Percentiles rank a stretch among this genome's conserved stretches.
phyloP scores from a whole-genome alignment of 2,888 invertebrate genomes.

The Netelia inedita region DNA sequence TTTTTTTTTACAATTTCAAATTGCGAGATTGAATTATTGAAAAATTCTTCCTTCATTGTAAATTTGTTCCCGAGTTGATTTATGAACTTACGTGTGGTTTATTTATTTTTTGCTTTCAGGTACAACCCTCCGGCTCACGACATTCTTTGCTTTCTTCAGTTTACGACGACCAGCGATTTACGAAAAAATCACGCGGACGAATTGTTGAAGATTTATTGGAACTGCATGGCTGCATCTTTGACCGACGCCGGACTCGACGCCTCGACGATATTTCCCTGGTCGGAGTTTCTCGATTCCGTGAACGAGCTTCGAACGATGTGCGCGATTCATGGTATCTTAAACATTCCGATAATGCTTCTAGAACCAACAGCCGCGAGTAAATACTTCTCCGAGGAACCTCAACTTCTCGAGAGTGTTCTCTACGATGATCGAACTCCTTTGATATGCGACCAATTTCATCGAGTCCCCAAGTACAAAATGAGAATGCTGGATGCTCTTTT shows the following conservation, averaged over 20 bases:
- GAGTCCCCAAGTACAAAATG: conserved; percentile 72
- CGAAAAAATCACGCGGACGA: conserved; percentile 75
- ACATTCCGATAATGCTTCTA: conserved; percentile 78
- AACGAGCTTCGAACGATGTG: conserved; percentile 74
- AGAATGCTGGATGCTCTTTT: conserved; percentile 76
- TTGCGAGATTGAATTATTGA: too few relatives aligned
- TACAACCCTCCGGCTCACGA: conserved; percentile 83
- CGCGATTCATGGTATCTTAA: conserved; percentile 75
- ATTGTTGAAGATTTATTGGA: conserved; percentile 78
- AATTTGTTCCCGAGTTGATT: background rate
- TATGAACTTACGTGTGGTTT: background rate
- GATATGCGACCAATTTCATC: conserved; percentile 72
- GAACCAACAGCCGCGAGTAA: conserved; percentile 74
- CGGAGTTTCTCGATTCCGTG: conserved; percentile 74
- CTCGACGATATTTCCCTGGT: conserved; percentile 73
- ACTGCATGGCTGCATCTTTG: conserved; percentile 70
- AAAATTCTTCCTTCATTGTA: background rate
- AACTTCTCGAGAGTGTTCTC: conserved; percentile 73
- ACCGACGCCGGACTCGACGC: conserved; percentile 70
- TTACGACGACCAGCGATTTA: conserved; percentile 78
- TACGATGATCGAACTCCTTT: conserved; percentile 78
- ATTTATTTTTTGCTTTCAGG: conserved; percentile 41
- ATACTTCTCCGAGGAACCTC: conserved; percentile 74
- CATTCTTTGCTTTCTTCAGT: conserved; percentile 80
- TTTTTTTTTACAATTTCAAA: too few relatives aligned